phyloP scores from a whole-genome alignment of 2,888 invertebrate species.

The Cheilosia pagana region DNA sequence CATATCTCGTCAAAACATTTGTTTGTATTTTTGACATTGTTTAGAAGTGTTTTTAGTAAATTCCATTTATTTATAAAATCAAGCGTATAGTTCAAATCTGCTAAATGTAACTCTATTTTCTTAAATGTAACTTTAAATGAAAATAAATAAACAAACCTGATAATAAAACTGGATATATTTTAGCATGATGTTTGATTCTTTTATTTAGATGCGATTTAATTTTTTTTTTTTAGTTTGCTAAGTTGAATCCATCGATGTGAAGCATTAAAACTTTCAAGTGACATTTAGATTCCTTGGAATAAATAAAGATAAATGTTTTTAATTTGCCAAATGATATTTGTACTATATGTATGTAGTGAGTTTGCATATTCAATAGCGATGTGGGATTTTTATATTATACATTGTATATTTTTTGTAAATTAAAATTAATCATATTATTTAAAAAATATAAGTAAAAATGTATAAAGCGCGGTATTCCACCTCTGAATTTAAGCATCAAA shows the following conservation, averaged over 20 bases:
- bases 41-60: conserved; percentile 7
- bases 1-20: neutral
- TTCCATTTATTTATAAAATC: conserved; percentile 1
- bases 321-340: conserved; percentile 75
- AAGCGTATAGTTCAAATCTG: conserved; percentile 7
- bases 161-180: conserved; percentile 32
- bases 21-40: neutral
- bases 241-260: neutral
- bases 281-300: neutral
- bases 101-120: neutral
- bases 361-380: conserved; percentile 59
- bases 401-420: no score
- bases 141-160: neutral
- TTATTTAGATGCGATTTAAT: neutral
- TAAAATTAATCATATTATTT: no score
- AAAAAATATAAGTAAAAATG: no score
- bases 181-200: conserved; percentile 31
- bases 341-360: conserved; percentile 18
- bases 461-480: no score
- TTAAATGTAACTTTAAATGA: conserved; percentile 23
- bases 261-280: neutral
- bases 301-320: conserved; percentile 68
- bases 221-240: conserved; percentile 10
- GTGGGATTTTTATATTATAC: neutral
- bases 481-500: no score